Evolutionary conservation across 2,797 vertebrate species (phyloP).

Genomic region (Cynodonichthys magdalenae): DNA sequence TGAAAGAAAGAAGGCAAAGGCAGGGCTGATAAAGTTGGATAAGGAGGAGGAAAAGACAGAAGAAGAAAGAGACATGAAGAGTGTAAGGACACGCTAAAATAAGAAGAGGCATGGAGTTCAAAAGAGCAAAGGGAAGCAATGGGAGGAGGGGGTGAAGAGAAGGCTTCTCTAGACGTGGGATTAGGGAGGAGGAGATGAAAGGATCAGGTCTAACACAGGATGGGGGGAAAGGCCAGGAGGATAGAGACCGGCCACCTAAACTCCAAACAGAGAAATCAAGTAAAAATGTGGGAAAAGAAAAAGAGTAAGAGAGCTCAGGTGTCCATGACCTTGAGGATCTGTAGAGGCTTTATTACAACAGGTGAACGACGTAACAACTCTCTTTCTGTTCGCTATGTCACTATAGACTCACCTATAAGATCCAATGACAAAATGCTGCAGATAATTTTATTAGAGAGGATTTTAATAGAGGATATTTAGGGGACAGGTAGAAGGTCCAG

Average conservation of each 20-base stretch:
- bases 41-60: constrained; percentile 28
- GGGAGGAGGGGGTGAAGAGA: constrained; percentile 41
- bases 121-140: constrained; percentile 56
- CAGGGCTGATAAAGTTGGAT: constrained; percentile 31
- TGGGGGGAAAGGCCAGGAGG: constrained; percentile 50
- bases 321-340: constrained; percentile 47
- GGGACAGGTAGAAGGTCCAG: constrained; percentile 63
- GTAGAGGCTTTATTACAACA: constrained; percentile 33
- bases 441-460: constrained; percentile 71
- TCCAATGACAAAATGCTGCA: constrained; percentile 52
- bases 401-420: constrained; percentile 58
- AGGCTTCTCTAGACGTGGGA: constrained; percentile 65
- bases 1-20: constrained; percentile 17
- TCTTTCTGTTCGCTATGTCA: constrained; percentile 35
- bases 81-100: constrained; percentile 60
- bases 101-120: constrained; percentile 56
- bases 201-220: constrained; percentile 66
- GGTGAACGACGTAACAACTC: constrained; percentile 40
- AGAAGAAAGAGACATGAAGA: constrained; percentile 32
- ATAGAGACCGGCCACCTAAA: constrained; percentile 53
- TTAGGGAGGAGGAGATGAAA: constrained; percentile 73
- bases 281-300: constrained; percentile 29
- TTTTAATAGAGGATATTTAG: constrained; percentile 72
- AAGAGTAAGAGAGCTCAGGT: constrained; percentile 48
- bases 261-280: constrained; percentile 52